These are phyloP conservation scores for Sapajus apella DNA, from an alignment of 2,113 vertebrate genomes.

Conservation along the genomic window DNA sequence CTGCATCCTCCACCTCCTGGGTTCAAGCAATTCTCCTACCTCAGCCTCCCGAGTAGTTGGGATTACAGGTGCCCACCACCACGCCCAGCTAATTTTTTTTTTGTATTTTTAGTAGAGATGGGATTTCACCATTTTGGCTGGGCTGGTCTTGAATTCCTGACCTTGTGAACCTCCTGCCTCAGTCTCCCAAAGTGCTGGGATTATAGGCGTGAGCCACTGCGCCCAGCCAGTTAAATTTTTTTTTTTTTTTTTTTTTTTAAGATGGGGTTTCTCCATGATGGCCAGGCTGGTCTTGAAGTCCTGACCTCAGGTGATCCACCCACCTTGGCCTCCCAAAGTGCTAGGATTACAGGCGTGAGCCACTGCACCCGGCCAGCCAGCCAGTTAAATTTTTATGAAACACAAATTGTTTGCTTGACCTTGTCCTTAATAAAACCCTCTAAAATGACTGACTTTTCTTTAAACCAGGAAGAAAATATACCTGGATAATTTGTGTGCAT, in stretches of 20 bases:
- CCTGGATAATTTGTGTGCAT: background rate
- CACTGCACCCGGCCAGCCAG: background rate
- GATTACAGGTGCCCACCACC: background rate
- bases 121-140: background rate
- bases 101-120: background rate
- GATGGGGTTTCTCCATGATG: too few species aligned
- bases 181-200: background rate
- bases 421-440: background rate
- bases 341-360: too few species aligned
- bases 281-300: too few species aligned
- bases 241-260: too few species aligned
- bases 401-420: slow-evolving; percentile 3
- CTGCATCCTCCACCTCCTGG: background rate
- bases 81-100: background rate
- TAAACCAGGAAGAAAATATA: background rate
- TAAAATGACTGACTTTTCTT: background rate
- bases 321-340: too few species aligned
- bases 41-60: background rate
- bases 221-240: background rate
- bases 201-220: background rate
- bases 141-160: background rate
- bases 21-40: background rate
- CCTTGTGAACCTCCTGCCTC: background rate
- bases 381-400: too few species aligned
- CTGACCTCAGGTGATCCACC: too few species aligned